These are phyloP conservation scores for Periphyllus acericola DNA, from an alignment of 2,888 invertebrate genomes.

Conservation along the genomic window DNA sequence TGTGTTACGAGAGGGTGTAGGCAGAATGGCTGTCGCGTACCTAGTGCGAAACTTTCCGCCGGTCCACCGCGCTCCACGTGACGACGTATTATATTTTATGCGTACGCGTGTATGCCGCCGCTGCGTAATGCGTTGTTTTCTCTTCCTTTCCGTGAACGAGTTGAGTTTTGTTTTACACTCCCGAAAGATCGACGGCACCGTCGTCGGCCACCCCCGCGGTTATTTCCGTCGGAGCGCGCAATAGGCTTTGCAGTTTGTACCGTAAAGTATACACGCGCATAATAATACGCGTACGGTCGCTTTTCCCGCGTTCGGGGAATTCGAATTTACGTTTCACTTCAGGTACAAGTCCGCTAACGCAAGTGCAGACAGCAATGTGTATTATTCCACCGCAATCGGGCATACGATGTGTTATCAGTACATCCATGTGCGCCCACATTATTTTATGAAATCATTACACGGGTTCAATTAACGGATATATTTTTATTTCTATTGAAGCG, in stretches of 20 bases:
- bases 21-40: too few relatives aligned
- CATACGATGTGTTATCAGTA: too few relatives aligned
- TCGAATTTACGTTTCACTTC: not conserved
- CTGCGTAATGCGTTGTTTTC: not conserved
- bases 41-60: not conserved
- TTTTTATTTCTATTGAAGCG: too few relatives aligned
- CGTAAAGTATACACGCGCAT: too few relatives aligned
- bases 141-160: not conserved
- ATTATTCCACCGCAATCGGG: too few relatives aligned
- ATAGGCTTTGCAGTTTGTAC: too few relatives aligned
- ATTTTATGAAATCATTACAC: too few relatives aligned
- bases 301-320: not conserved
- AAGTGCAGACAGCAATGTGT: not conserved
- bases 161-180: not conserved
- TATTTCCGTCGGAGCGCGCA: not conserved
- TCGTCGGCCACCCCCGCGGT: not conserved
- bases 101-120: too few relatives aligned
- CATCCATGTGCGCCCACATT: too few relatives aligned
- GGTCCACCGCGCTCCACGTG: not conserved
- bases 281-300: not conserved
- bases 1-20: not conserved
- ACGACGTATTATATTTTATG: not conserved
- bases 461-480: too few relatives aligned
- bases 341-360: not conserved
- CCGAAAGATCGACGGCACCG: too few relatives aligned